Evolutionary conservation across 2,797 vertebrate genomes (phyloP).

Genomic region (Channallabes apus): DNA sequence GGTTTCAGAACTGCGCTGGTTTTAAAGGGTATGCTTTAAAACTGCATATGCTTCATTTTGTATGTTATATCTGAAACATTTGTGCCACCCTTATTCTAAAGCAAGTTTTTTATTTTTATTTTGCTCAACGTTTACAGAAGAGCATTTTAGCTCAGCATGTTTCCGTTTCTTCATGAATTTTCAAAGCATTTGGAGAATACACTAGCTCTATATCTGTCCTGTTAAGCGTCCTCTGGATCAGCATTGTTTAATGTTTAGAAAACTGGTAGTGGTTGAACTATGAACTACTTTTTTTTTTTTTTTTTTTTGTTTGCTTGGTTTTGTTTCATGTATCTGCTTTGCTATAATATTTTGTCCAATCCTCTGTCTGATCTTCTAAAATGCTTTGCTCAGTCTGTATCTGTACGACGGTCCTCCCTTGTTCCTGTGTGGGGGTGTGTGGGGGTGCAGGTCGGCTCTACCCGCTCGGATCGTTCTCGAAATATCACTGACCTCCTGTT

Average conservation of each 20-base stretch:
- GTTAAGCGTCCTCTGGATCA: background rate
- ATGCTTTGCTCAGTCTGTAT: background rate
- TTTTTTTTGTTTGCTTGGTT: background rate
- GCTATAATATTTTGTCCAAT: background rate
- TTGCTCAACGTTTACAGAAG: too few species aligned
- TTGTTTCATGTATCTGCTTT: background rate
- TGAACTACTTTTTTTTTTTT: too few species aligned
- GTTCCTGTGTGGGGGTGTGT: background rate
- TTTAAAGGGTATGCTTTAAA: too few species aligned
- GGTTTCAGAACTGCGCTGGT: too few species aligned
- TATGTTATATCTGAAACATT: too few species aligned
- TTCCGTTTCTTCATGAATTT: too few species aligned
- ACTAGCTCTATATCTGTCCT: background rate
- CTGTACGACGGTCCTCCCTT: background rate
- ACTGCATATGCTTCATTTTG: too few species aligned
- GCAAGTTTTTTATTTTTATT: too few species aligned
- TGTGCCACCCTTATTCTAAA: too few species aligned
- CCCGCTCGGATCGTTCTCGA: conserved; percentile 50
- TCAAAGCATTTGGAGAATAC: too few species aligned
- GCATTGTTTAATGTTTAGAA: background rate
- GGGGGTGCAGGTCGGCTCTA: conserved; percentile 13
- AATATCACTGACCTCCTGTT: conserved; percentile 54
- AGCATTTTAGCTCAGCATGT: too few species aligned
- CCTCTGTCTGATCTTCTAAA: background rate
- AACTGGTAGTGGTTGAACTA: background rate